Base-by-base conservation (phyloP, 2,888 invertebrate genomes). In the Cecidostiba fungosa region DNA sequence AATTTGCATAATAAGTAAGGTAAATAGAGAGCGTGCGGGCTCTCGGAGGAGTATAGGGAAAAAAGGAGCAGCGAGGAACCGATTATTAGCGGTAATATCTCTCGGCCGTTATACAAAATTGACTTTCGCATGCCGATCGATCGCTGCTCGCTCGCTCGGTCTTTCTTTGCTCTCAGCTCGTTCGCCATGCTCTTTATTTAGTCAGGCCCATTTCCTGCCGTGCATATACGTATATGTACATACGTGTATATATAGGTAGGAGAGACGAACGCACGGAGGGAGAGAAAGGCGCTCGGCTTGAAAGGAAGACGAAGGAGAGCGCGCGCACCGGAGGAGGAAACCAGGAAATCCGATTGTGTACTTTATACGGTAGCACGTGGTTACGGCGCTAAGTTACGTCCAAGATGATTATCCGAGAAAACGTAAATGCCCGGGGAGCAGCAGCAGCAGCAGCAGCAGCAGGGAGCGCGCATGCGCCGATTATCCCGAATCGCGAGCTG, bases 351-450 rank as follows among this genome's bases (percentile, higher is more conserved):
- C 88, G 87, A 88, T 88, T 88, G 88, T 87, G 87, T 84, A 82
- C 87, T 88, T 87, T 88, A 84, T 88, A 88, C 87, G 86, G 88
- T 87, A 87, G 87, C 85, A 80, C 83, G 82, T 82, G 87, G 87
- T 85, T 87, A 84, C 87, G 87, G 83, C 87, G 87, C 86, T 87
- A 88, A 89, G 87, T 89, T 89, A 89, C 87, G 89, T 88, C 88
- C 87, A 85, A 89, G 89, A 89, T 89, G 89, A 89, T 89, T 89
- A 89, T 89, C 89, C 89, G 88, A 88, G 86, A 87, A 86, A 86
- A 88, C 89, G 89, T 89, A 89, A 88, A 88, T 88, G 72, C 77
- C 39, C 80, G 26, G 79, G 36, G 79, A 50, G 5, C 50, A 50
- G 47, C 12, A 47, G 47, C 36, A 36, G 36, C 36, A 50, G 50